Percentiles rank a stretch among this genome's conserved stretches.
These are phyloP conservation scores for Lineus longissimus DNA, from an alignment of 1,140 invertebrate genomes.

Conservation along the genomic window DNA sequence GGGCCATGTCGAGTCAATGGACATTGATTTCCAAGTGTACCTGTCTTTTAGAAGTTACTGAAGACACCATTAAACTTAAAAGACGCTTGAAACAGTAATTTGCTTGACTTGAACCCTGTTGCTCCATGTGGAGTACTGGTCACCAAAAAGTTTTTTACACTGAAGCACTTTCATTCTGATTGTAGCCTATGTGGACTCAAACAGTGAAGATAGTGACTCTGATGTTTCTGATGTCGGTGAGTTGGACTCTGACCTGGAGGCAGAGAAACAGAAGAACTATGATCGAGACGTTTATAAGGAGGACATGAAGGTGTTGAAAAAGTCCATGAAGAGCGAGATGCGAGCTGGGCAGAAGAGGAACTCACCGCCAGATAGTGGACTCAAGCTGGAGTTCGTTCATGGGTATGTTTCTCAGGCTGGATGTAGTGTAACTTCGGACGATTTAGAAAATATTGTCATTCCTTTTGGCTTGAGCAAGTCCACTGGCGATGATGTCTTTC, in stretches of 20 bases:
- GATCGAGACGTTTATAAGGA: slow-evolving; percentile 46
- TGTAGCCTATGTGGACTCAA: slow-evolving; percentile 49
- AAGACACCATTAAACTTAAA: too few species aligned
- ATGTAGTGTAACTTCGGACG: too few species aligned
- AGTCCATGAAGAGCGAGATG: slow-evolving; percentile 36
- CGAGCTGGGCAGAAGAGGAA: slow-evolving; percentile 41
- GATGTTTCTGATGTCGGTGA: slow-evolving; percentile 51
- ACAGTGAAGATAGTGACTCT: slow-evolving; percentile 53
- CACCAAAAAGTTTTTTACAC: background rate
- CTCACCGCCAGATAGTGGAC: slow-evolving; percentile 41
- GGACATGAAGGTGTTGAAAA: slow-evolving; percentile 38
- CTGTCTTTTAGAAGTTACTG: too few species aligned
- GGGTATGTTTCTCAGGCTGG: too few species aligned
- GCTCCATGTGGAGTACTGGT: too few species aligned
- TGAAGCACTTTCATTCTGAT: background rate
- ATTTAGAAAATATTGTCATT: too few species aligned
- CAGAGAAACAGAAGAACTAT: slow-evolving; percentile 51
- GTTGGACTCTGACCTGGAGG: slow-evolving; percentile 52
- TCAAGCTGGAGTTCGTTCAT: slow-evolving; percentile 49
- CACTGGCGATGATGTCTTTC: background rate
- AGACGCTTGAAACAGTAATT: too few species aligned
- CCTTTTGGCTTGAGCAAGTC: background rate
- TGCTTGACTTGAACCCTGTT: too few species aligned
- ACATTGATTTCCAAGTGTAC: too few species aligned
- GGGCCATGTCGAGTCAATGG: too few species aligned